phyloP scores from a whole-genome alignment of 2,888 invertebrate genomes.

The Apoda limacodes region DNA sequence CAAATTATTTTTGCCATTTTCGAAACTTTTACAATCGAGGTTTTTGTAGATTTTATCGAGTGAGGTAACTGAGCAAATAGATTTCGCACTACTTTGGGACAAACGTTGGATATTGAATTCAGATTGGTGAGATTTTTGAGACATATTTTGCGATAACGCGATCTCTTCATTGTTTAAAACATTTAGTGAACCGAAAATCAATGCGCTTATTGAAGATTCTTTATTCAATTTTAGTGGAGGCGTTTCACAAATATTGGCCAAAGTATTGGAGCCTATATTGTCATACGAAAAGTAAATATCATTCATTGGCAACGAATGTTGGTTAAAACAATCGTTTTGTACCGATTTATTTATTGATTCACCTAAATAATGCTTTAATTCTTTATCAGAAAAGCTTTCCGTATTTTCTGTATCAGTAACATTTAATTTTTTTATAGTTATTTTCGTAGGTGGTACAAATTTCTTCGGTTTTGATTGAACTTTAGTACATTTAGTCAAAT shows the following conservation, averaged over 20 bases:
- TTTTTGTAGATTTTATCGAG: conserved; percentile 43
- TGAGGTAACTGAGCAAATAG: conserved; percentile 33
- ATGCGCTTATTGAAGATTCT: conserved; percentile 23
- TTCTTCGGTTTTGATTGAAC: conserved; percentile 8
- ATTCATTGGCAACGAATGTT: too few relatives aligned
- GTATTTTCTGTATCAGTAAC: neutral
- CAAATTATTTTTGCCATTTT: conserved; percentile 17
- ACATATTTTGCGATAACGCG: conserved; percentile 13
- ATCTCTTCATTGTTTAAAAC: conserved; percentile 36
- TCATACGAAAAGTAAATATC: too few relatives aligned
- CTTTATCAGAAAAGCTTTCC: neutral
- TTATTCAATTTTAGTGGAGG: too few relatives aligned
- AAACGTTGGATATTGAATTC: conserved; percentile 18
- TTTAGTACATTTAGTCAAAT: too few relatives aligned
- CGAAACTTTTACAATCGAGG: conserved; percentile 40
- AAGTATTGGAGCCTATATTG: too few relatives aligned
- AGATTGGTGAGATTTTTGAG: conserved; percentile 14
- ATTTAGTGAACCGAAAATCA: conserved; percentile 39
- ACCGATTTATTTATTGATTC: conserved; percentile 2
- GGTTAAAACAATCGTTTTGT: conserved; percentile 9
- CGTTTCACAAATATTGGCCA: too few relatives aligned
- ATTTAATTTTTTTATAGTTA: conserved; percentile 18
- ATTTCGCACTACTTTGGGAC: conserved; percentile 25
- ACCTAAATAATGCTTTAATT: neutral
- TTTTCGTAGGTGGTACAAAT: conserved; percentile 15